Evolutionary conservation across 2,797 vertebrate genomes (phyloP), one percentile per base, ranked within the genome.

Genomic region (Channallabes apus): DNA sequence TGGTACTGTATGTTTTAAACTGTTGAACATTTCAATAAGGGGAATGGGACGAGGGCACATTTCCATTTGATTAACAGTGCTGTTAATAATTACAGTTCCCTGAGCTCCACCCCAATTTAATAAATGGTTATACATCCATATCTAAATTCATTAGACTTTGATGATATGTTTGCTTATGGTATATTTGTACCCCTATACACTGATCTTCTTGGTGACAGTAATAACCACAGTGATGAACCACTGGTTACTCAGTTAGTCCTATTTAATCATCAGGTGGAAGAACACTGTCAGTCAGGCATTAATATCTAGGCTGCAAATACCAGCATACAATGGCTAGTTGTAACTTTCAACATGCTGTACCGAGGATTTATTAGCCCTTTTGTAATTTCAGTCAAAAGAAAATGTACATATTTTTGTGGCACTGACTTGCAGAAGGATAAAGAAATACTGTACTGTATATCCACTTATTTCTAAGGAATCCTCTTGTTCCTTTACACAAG

Each of bases 231-330:
- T 11, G 6, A 18, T 18, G 72, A 78, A 27, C 46, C 62, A 78
- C 27, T 67, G 62, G 18, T 84, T 59, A 69, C 17, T 1, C n/a
- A 18, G 32, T 27, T 69, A 5, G 22, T 84, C 35, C 62, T 27
- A 68, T 64, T 68, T 72, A 84, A 68, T 67, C 41, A 84, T 56
- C 27, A 38, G 81, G 51, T 69, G 12, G 32, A 59, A 82, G 29
- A 61, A 71, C 14, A 3, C 22, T 58, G 65, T 82, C 67, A 82
- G 29, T 56, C 41, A 51, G n/a, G 22, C 27, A 38, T 58, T 78
- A 77, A 80, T 67, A 54, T 81, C 32, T 29, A 54, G 51, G 41
- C 35, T 41, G 35, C 35, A 80, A 11, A 38, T 11, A 20, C n/a
- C 20, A 67, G 24, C 62, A 67, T 67, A 64, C 29, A 59, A 38